Base-by-base conservation (phyloP, 2,113 vertebrate genomes). In the Hemiscyllium ocellatum region DNA sequence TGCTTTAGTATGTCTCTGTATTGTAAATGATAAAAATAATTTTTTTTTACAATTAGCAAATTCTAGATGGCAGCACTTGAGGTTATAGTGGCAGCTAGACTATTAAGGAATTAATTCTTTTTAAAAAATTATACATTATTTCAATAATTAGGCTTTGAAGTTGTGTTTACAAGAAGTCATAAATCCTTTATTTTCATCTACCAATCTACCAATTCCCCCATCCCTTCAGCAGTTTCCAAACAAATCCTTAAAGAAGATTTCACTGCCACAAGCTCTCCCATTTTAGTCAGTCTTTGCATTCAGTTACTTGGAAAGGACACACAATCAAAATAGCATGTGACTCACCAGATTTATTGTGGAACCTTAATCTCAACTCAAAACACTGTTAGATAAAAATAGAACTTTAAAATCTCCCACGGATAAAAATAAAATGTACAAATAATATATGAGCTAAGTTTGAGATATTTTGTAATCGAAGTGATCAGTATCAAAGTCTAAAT, bases 291-390 rank as follows among this genome's bases (percentile, higher is more conserved):
- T 1, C 37, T 93, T 93, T 93, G 29, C 15, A 37, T 66, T 89
- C 29, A 66, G 13, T 89, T 37, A 93, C 33, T 93, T 56, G 50
- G 86, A 89, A 56, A 56, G 12, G 33, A 66, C 37, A 65, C 12
- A 65, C 29, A 20, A 66, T n/a, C 33, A 33, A 93, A 93, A 93
- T 65, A 93, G 65, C 89, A 93, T 66, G 61, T 93, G 61, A 93
- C 17, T 66, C 61, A 89, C 50, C 50, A 89, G 86, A 26, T 56
- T 89, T 89, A 93, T 37, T 20, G 26, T 15, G 22, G 24, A 66
- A 19, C 17, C 61, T 93, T 93, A 93, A 65, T n/a, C 56, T 93
- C 29, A 93, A 93, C 56, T 93, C 33, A 61, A 66, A 93, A n/a
- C 89, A 66, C 37, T 61, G 47, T 26, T 52, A 10, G 90, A 93